Base-by-base conservation (phyloP, 1,140 invertebrate species). In the Drosophila melanica region DNA sequence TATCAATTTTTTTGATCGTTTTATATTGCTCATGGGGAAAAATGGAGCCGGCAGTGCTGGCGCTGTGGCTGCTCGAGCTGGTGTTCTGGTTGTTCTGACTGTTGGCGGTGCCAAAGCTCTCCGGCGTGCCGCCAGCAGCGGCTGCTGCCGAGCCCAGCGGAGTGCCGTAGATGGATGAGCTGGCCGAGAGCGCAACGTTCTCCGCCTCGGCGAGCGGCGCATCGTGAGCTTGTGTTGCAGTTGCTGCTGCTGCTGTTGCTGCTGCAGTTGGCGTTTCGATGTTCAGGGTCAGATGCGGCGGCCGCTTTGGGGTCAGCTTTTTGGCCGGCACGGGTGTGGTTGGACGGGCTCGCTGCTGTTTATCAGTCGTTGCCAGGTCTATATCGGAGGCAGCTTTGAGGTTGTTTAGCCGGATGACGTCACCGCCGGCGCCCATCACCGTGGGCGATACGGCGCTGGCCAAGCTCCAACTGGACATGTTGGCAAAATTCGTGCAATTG, bases 21-120 rank as follows among this genome's bases (percentile, higher is more conserved):
- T 82, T 90, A 63, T 82, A 77, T 33, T 90, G 84, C 45, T 90
- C 89, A 48, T 90, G 79, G 2, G 89, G 84, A 23, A 90, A 85
- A 12, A 86, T 72, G 39, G 80, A 86, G 6, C 57, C 68, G 11
- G 78, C 51, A 14, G 84, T 87, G 70, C 39, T 71, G 57, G 37
- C 69, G 54, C 54, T 69, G 35, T 51, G 20, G 69, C 54, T 62
- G 2, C 67, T 35, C 39, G 55, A 59, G 27, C 71, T 35, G 33
- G 8, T 35, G 45, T 60, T 42, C 37, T 41, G 42, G 42, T 3
- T 70, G 20, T 55, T 45, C 18, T 23, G 20, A 23, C 20, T 23
- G 30, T 55, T 45, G 20, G 58, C 33, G 42, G 67, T 84, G 42
- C 41, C 65, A 30, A 35, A 53, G 47, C 62, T 74, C 8, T 65